These are phyloP conservation scores for Brachypodius melanocephalos DNA, from an alignment of 2,113 vertebrate species.

Conservation along the genomic window DNA sequence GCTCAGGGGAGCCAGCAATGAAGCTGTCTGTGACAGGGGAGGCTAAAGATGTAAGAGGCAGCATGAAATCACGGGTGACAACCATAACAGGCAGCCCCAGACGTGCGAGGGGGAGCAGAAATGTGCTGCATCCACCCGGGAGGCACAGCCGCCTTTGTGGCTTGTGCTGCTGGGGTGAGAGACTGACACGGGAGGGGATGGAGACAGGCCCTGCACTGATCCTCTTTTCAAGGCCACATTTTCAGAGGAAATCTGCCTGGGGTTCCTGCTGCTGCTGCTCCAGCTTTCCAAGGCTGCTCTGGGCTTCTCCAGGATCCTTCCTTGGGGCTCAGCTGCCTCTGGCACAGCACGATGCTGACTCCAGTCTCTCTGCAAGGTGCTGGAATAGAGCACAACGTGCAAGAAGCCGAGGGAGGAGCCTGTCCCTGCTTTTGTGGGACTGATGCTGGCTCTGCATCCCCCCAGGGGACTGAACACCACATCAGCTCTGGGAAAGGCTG, in stretches of 20 bases:
- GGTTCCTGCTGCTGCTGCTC: not conserved
- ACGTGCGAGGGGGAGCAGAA: slow-evolving; percentile 47
- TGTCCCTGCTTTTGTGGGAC: not conserved
- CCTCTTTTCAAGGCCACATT: not conserved
- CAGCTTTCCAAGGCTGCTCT: not conserved
- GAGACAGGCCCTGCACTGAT: not conserved
- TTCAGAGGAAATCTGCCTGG: not conserved
- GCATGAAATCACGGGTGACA: slow-evolving; percentile 76
- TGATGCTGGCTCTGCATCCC: not conserved
- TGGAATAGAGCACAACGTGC: not conserved
- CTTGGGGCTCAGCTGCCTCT: not conserved
- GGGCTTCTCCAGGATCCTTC: not conserved
- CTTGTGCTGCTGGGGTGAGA: fast-evolving
- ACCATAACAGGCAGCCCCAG: slow-evolving; percentile 64
- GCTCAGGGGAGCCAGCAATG: not conserved
- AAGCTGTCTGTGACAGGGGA: slow-evolving; percentile 66
- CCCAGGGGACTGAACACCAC: not conserved
- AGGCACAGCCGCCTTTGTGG: not conserved
- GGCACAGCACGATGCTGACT: not conserved
- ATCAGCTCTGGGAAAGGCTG: fast-evolving
- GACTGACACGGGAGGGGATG: fast-evolving
- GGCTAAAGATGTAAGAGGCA: slow-evolving; percentile 71
- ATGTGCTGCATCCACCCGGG: slow-evolving; percentile 14
- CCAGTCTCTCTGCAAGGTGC: not conserved
- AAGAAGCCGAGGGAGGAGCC: not conserved